These are phyloP conservation scores for Charina bottae DNA, from an alignment of 2,113 vertebrate species.

Conservation along the genomic window DNA sequence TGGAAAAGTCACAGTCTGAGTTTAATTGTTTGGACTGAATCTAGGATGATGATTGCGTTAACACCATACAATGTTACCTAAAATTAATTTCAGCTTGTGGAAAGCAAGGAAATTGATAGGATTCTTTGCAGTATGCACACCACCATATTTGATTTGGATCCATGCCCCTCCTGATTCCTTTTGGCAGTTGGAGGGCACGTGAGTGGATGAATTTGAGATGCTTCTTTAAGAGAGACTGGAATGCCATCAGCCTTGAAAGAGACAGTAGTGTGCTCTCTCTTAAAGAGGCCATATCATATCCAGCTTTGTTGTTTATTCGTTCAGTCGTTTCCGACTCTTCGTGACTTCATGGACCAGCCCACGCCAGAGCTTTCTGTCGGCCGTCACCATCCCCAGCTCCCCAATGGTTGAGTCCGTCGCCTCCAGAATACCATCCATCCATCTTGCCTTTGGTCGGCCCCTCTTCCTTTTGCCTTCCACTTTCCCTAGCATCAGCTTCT, in stretches of 20 bases:
- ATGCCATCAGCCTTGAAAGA: background rate
- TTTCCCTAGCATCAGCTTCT: no score
- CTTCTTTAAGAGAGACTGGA: background rate
- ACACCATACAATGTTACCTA: background rate
- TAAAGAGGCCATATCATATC: background rate
- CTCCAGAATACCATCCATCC: no score
- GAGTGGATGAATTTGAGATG: background rate
- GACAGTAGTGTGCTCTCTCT: background rate
- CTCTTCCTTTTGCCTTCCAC: no score
- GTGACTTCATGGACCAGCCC: no score
- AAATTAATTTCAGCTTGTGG: background rate
- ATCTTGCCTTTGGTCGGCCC: no score
- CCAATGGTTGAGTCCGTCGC: no score
- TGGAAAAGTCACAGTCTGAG: fast-evolving
- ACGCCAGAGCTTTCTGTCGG: no score
- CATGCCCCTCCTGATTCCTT: background rate
- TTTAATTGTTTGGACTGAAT: background rate
- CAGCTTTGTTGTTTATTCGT: no score
- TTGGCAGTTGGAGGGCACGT: background rate
- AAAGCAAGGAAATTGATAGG: background rate
- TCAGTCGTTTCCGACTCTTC: no score
- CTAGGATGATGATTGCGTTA: background rate
- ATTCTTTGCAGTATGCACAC: background rate
- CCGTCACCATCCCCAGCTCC: no score
- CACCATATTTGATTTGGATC: background rate